Conservation (phyloP, 1,140 invertebrate species). For the Ceratoteleas bidentatus region DNA sequence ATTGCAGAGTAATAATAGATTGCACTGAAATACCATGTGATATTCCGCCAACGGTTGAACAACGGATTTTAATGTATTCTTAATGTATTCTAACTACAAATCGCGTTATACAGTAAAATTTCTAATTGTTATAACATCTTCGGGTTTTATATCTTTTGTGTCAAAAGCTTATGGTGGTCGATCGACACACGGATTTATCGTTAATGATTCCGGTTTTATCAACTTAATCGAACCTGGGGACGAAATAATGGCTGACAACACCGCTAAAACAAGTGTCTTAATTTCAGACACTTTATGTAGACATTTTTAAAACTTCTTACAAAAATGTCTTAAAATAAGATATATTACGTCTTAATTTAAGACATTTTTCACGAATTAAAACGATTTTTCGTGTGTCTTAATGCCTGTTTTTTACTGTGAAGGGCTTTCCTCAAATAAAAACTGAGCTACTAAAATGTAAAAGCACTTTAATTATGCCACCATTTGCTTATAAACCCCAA, state of each 20-base stretch:
- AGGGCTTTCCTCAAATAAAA: background rate
- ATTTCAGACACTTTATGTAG: no score
- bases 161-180: background rate
- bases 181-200: background rate
- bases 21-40: background rate
- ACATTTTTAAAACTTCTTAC: no score
- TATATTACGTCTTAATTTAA: no score
- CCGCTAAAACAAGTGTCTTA: no score
- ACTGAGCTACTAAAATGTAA: background rate
- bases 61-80: background rate
- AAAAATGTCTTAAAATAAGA: no score
- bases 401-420: no score
- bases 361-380: no score
- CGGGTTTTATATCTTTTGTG: background rate
- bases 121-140: background rate
- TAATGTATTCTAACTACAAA: no score
- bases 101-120: background rate
- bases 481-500: background rate
- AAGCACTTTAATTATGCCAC: background rate
- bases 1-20: background rate
- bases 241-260: background rate
- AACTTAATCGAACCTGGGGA: background rate
- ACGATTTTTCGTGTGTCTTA: no score
- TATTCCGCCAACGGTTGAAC: background rate
- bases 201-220: background rate